Conservation (phyloP, 2,888 invertebrate species). For the Eubasilissa splendida region DNA sequence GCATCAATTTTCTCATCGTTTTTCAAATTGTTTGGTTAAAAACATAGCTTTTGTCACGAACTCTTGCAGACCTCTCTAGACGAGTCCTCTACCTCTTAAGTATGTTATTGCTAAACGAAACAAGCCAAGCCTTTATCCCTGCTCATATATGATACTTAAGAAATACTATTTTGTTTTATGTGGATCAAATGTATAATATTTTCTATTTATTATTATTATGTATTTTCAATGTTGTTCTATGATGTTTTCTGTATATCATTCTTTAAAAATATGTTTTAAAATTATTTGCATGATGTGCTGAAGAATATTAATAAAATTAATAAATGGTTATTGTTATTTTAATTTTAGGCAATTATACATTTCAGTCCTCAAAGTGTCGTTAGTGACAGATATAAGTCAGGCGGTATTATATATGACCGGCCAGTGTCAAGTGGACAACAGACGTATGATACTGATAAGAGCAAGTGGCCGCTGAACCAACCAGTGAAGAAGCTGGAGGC, state of each 20-base stretch:
- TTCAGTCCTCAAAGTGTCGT: constrained; percentile 66
- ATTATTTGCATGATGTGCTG: too few relatives aligned
- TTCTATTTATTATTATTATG: too few relatives aligned
- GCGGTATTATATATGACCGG: constrained; percentile 70
- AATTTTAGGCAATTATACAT: constrained; percentile 71
- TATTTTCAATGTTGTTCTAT: too few relatives aligned
- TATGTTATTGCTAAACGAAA: not conserved
- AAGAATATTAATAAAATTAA: not conserved
- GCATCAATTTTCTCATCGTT: too few relatives aligned
- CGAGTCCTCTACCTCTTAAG: not conserved
- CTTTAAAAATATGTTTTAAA: too few relatives aligned
- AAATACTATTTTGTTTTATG: too few relatives aligned
- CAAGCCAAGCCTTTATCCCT: not conserved
- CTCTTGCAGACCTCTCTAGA: too few relatives aligned
- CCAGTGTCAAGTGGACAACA: constrained; percentile 77
- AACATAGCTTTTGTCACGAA: too few relatives aligned
- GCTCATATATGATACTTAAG: not conserved
- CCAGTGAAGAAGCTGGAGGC: constrained; percentile 80
- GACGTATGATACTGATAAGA: constrained; percentile 75
- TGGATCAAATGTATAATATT: too few relatives aligned
- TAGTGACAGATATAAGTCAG: constrained; percentile 65
- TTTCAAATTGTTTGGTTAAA: too few relatives aligned
- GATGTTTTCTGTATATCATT: too few relatives aligned
- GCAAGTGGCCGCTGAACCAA: constrained; percentile 78
- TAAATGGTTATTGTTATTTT: constrained; percentile 66